phyloP scores from a whole-genome alignment of 2,797 vertebrate species.

The Acrocephalus scirpaceus region DNA sequence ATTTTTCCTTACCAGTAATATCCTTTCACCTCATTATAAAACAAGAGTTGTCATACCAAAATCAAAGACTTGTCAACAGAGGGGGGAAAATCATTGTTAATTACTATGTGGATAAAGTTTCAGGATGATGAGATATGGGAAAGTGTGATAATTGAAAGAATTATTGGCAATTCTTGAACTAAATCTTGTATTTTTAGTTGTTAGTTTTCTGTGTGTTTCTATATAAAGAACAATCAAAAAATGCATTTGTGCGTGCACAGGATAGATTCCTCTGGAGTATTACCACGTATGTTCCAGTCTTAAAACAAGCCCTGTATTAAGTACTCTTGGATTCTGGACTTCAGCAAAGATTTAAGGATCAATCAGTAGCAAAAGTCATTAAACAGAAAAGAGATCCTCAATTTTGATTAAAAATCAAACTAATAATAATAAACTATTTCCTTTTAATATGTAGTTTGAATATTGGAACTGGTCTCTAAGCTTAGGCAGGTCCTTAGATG shows the following conservation, averaged over 20 bases:
- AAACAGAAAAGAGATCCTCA: background rate
- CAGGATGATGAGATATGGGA: conserved; percentile 45
- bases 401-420: background rate
- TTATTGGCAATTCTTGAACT: conserved; percentile 35
- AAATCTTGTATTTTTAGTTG: conserved; percentile 34
- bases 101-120: conserved; percentile 60
- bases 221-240: background rate
- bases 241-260: background rate
- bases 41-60: conserved; percentile 70
- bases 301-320: background rate
- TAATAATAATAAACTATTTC: background rate
- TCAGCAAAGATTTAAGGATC: background rate
- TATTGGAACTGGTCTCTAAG: background rate
- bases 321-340: background rate
- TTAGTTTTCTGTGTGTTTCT: background rate
- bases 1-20: conserved; percentile 52
- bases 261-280: background rate
- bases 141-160: conserved; percentile 42
- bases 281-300: background rate
- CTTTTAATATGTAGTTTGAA: background rate
- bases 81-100: conserved; percentile 69
- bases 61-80: conserved; percentile 68
- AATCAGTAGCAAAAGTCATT: background rate
- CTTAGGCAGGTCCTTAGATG: background rate
- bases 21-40: conserved; percentile 74